phyloP scores from a whole-genome alignment of 2,797 vertebrate species.

The Hipposideros larvatus region DNA sequence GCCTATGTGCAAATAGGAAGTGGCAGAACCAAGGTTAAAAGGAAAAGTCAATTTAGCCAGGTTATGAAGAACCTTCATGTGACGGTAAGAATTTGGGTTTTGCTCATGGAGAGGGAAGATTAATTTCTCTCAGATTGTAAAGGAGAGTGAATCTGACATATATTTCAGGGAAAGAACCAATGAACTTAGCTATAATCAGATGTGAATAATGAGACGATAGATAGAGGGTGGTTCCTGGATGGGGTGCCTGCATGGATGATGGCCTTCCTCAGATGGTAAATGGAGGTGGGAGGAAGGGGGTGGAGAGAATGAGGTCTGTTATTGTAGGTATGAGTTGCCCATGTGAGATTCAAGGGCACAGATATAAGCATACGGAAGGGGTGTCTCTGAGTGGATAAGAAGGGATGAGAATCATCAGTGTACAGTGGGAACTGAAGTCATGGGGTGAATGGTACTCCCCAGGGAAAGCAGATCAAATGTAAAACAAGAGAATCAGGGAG shows the following conservation, averaged over 20 bases:
- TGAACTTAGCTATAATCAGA: background rate
- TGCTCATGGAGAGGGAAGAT: background rate
- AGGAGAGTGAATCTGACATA: background rate
- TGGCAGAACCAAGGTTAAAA: background rate
- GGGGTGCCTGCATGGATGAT: fast-evolving
- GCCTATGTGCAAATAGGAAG: background rate
- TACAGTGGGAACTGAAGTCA: background rate
- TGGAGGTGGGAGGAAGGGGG: fast-evolving
- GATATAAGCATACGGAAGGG: background rate
- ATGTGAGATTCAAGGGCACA: background rate
- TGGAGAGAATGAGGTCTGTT: background rate
- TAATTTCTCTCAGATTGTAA: background rate
- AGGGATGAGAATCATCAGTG: background rate
- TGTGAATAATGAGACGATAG: background rate
- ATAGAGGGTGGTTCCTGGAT: background rate
- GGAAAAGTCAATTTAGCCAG: background rate
- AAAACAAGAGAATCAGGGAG: background rate
- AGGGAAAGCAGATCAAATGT: background rate
- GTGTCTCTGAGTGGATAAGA: background rate
- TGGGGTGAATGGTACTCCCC: background rate
- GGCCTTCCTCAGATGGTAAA: background rate
- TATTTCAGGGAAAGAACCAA: background rate
- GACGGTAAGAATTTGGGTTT: background rate
- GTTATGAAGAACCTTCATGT: background rate
- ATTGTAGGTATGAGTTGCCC: background rate